Evolutionary conservation across 1,140 invertebrate species (phyloP), one percentile per base, ranked within the genome.

Genomic region (Philaenus spumarius): DNA sequence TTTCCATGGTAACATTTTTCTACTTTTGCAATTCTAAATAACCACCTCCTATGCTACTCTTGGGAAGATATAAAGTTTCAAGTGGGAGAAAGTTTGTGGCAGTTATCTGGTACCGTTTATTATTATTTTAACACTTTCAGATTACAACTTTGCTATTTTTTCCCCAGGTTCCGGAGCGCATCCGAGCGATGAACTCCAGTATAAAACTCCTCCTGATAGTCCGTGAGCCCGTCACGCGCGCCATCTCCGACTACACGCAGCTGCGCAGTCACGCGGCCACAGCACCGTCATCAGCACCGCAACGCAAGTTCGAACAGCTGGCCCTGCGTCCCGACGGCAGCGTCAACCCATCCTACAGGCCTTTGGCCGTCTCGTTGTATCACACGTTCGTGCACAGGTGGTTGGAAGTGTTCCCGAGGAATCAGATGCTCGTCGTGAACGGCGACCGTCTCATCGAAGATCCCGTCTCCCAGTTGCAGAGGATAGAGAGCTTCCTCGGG

Each of bases 181-280:
- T 98, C 20, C 81, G 85, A 62, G 86, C 89, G 19, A 97, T 98
- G 93, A 97, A 97, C 71, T 83, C 87, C 2, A 88, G 89, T 68
- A 86, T 95, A 35, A 93, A 95, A 68, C 76, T 99, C 24, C 79
- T 99, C 40, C 77, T 98, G 53, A 97, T 99, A 62, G 93, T 98
- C 0, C 80, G 95, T 0, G 94, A 98, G 71, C 96, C 96, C 0
- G 94, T 98, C 43, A 90, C 87, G 20, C 76, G 96, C 56, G 93
- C 95, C 47, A 94, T 98, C 67, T 98, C 95, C 2, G 95, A 98
- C 76, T 97, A 96, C 72, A 90, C 93, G 0, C 95, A 98, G 68
- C 71, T 90, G 57, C 77, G 85, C 39, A 89, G 84, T 58, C 84
- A 89, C 67, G 84, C 86, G 4, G 82, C 87, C 11, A 83, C 83